These are phyloP conservation scores for Hydriomena furcata DNA, from an alignment of 2,888 invertebrate genomes.

Conservation along the genomic window DNA sequence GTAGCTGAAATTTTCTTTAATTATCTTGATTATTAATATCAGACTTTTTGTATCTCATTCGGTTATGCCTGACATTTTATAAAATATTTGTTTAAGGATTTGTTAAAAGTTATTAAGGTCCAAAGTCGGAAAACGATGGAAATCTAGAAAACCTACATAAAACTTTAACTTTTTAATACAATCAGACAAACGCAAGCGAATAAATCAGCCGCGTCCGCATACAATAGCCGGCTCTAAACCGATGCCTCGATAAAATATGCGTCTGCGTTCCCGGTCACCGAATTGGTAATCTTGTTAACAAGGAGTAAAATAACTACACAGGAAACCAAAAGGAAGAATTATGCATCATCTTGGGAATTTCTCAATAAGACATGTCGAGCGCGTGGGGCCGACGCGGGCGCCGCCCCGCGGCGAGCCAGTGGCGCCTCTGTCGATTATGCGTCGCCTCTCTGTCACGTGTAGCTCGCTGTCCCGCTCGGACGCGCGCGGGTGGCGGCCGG, in stretches of 20 bases:
- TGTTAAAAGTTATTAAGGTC: too few species aligned
- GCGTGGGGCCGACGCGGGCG: conserved; percentile 77
- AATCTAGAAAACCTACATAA: conserved; percentile 15
- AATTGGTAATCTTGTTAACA: conserved; percentile 82
- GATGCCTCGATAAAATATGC: conserved; percentile 68
- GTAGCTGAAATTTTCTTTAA: conserved; percentile 1
- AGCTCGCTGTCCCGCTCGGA: conserved; percentile 47
- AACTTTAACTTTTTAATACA: conserved; percentile 24
- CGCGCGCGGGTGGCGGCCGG: conserved; percentile 64
- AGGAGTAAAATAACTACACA: conserved; percentile 74
- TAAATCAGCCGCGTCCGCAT: conserved; percentile 61
- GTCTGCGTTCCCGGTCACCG: conserved; percentile 68
- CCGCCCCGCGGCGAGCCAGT: conserved; percentile 72
- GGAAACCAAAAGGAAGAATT: conserved; percentile 75
- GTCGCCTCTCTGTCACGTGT: conserved; percentile 36
- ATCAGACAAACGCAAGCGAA: conserved; percentile 43
- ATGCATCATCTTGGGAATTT: conserved; percentile 80
- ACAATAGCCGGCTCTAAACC: conserved; percentile 45
- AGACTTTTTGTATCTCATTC: too few species aligned
- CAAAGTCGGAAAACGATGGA: conserved; percentile 10
- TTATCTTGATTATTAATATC: too few species aligned
- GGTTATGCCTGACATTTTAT: too few species aligned
- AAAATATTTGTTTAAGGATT: too few species aligned
- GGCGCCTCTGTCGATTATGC: conserved; percentile 72
- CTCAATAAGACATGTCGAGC: conserved; percentile 77